These are phyloP conservation scores for Scaptomyza polygonia DNA, from an alignment of 2,888 invertebrate genomes.

Conservation along the genomic window DNA sequence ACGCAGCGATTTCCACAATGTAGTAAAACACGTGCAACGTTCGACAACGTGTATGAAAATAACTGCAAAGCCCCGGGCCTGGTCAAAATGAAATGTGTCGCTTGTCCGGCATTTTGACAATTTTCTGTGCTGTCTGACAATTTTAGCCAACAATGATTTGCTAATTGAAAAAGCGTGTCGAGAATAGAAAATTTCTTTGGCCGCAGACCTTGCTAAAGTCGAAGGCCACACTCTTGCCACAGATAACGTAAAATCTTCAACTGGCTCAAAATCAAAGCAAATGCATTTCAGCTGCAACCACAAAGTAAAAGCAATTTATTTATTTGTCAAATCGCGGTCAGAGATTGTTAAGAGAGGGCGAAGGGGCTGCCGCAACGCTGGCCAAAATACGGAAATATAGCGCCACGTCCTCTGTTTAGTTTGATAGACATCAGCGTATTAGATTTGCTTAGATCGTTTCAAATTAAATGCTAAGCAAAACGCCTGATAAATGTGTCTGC, in stretches of 20 bases:
- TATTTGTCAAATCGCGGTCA: constrained; percentile 50
- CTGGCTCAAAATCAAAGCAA: constrained; percentile 57
- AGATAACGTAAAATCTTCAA: constrained; percentile 11
- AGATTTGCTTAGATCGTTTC: constrained; percentile 42
- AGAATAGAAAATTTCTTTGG: constrained; percentile 52
- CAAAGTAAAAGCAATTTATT: constrained; percentile 62
- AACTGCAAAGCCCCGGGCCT: constrained; percentile 5
- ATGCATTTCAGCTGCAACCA: constrained; percentile 53
- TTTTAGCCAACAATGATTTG: constrained; percentile 46
- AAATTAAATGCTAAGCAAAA: constrained; percentile 43
- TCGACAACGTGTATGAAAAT: constrained; percentile 5
- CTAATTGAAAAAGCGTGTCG: constrained; percentile 61
- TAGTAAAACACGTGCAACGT: constrained; percentile 55
- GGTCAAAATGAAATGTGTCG: constrained; percentile 61
- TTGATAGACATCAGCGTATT: constrained; percentile 61
- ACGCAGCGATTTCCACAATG: constrained; percentile 38
- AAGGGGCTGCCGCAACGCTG: constrained; percentile 14
- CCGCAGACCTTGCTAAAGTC: constrained; percentile 54
- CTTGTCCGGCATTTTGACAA: constrained; percentile 64
- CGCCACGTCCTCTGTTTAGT: constrained; percentile 37
- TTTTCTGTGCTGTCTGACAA: constrained; percentile 11
- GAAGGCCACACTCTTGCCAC: constrained; percentile 41
- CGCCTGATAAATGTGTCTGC: constrained; percentile 37
- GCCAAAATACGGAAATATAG: constrained; percentile 59
- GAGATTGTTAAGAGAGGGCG: constrained; percentile 15